Conservation (phyloP, 2,888 invertebrate species). For the Drosophila cognata region DNA sequence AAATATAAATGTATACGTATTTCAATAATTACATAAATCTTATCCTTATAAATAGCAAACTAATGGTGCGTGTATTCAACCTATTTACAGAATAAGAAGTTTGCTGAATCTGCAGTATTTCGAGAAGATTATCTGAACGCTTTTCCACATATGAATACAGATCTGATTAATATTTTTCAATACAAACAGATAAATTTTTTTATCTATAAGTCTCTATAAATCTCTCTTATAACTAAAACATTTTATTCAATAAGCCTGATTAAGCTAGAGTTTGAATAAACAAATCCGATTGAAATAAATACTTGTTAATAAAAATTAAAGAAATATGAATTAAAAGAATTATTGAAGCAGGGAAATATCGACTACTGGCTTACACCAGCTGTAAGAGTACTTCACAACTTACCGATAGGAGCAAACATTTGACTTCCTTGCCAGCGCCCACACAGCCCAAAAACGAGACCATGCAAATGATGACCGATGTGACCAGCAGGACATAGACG, state of each 20-base stretch:
- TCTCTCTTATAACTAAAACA: not conserved
- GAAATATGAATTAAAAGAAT: not conserved
- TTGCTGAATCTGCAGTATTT: not conserved
- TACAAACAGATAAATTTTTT: too few species aligned
- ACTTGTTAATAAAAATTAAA: not conserved
- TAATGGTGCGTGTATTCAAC: not conserved
- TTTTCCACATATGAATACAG: not conserved
- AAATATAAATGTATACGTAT: not conserved
- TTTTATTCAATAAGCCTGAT: not conserved
- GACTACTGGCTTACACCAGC: not conserved
- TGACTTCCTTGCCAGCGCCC: slow-evolving; percentile 97
- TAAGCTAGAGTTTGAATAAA: not conserved
- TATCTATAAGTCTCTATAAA: not conserved
- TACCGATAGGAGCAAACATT: slow-evolving; percentile 96
- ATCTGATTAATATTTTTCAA: not conserved
- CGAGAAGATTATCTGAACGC: not conserved
- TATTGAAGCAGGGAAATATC: not conserved
- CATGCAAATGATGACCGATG: slow-evolving; percentile 92
- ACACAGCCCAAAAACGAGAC: slow-evolving; percentile 96
- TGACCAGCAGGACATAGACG: slow-evolving; percentile 92
- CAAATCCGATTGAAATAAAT: not conserved
- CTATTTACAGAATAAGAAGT: not conserved
- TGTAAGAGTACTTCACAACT: slow-evolving; percentile 78
- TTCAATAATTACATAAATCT: not conserved
- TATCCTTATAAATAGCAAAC: not conserved